A percentile compares a stretch with the other conserved stretches of the same genome.
These are phyloP conservation scores for Polyommatus iphigenia DNA, from an alignment of 2,888 invertebrate species.

Conservation along the genomic window DNA sequence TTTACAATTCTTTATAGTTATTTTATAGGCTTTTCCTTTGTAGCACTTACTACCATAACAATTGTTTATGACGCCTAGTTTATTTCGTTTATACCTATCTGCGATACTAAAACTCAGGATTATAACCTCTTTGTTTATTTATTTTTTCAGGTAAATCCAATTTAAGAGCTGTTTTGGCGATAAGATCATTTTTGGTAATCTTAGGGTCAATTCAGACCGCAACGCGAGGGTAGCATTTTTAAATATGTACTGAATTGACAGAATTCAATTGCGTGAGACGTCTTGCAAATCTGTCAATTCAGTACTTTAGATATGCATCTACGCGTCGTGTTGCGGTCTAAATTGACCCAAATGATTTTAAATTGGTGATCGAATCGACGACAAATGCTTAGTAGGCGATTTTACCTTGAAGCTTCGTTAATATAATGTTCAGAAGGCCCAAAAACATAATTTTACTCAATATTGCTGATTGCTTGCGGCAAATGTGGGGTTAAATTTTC, in stretches of 20 bases:
- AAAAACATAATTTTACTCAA: not conserved
- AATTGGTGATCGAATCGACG: too few species aligned
- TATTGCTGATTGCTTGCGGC: constrained; percentile 2
- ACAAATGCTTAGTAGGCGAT: too few species aligned
- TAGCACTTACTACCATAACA: constrained; percentile 30
- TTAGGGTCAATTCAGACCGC: too few species aligned
- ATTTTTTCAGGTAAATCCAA: not conserved
- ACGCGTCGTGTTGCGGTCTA: too few species aligned
- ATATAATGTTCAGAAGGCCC: not conserved
- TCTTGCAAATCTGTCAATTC: too few species aligned
- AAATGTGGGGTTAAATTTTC: not conserved
- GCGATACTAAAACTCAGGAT: not conserved
- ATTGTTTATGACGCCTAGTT: constrained; percentile 28
- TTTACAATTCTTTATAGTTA: constrained; percentile 56
- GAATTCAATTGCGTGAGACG: too few species aligned
- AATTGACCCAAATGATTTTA: too few species aligned
- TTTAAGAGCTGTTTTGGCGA: not conserved
- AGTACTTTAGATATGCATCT: too few species aligned
- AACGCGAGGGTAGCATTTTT: too few species aligned
- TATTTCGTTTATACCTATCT: constrained; percentile 9
- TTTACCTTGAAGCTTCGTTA: not conserved
- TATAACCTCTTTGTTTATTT: not conserved
- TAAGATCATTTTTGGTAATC: not conserved
- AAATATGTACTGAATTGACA: too few species aligned
- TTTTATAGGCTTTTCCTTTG: constrained; percentile 52